Conservation (phyloP, 2,797 vertebrate genomes). For the Gymnothorax reevesii region DNA sequence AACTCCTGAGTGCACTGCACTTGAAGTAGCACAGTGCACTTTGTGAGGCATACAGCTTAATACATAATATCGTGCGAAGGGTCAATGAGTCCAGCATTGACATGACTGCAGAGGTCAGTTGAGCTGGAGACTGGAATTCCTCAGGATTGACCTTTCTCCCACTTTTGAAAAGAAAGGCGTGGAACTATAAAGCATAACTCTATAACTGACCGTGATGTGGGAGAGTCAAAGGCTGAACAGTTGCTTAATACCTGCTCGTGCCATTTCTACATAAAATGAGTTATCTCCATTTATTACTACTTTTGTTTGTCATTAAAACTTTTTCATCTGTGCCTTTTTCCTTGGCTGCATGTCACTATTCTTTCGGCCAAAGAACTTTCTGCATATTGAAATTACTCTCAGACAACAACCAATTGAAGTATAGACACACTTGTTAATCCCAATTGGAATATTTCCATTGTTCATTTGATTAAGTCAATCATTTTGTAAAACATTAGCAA, state of each 20-base stretch:
- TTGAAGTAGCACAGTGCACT: background rate
- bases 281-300: background rate
- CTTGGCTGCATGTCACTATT: too few relatives aligned
- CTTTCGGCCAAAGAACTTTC: too few relatives aligned
- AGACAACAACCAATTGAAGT: background rate
- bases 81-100: background rate
- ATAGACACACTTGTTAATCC: background rate
- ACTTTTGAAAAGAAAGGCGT: conserved; percentile 23
- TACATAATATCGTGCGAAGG: background rate
- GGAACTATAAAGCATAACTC: background rate
- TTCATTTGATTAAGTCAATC: background rate
- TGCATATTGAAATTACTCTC: background rate
- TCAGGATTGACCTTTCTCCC: conserved; percentile 39
- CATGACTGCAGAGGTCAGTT: conserved; percentile 4
- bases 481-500: background rate
- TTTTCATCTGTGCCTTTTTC: background rate
- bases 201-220: background rate
- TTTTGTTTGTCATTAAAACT: background rate
- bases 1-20: background rate
- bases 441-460: background rate
- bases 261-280: background rate
- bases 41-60: background rate
- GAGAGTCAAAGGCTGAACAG: background rate
- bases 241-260: background rate
- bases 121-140: conserved; percentile 23